A percentile compares a stretch with the other conserved stretches of the same genome.
phyloP scores from a whole-genome alignment of 2,113 vertebrate species.

The Nestor notabilis region DNA sequence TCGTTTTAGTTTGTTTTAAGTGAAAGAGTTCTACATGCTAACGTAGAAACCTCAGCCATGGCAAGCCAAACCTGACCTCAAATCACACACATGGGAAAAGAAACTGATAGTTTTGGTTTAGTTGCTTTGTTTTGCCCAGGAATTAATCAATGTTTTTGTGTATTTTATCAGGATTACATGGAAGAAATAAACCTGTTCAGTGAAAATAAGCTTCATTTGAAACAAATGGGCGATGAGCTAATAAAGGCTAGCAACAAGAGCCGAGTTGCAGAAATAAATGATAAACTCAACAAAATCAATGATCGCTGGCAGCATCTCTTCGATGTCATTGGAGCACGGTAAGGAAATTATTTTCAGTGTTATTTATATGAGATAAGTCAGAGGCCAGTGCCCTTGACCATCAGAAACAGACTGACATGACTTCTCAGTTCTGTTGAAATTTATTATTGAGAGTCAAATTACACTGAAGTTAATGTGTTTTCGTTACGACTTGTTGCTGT shows the following conservation, averaged over 20 bases:
- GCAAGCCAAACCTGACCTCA: background rate
- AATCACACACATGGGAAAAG: background rate
- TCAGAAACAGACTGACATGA: background rate
- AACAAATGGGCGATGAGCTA: constrained; percentile 90
- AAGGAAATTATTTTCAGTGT: constrained; percentile 47
- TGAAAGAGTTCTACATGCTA: background rate
- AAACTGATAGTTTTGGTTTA: background rate
- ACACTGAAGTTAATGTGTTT: background rate
- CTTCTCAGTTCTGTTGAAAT: background rate
- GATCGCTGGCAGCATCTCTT: constrained; percentile 94
- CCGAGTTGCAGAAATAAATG: constrained; percentile 85
- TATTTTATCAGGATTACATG: constrained; percentile 87
- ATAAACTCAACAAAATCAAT: constrained; percentile 88
- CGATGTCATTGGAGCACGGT: constrained; percentile 91
- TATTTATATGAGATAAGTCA: background rate
- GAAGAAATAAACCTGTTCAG: constrained; percentile 94
- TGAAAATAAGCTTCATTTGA: constrained; percentile 89
- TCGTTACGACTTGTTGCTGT: background rate
- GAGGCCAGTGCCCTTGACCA: background rate
- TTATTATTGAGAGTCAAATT: background rate
- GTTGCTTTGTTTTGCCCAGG: background rate
- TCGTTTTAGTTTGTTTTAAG: background rate
- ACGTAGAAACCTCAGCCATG: background rate
- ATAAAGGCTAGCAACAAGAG: constrained; percentile 87
- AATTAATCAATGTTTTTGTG: constrained; percentile 1